Base-by-base conservation (phyloP, 2,797 vertebrate genomes). In the Euphonia xanthogaster region DNA sequence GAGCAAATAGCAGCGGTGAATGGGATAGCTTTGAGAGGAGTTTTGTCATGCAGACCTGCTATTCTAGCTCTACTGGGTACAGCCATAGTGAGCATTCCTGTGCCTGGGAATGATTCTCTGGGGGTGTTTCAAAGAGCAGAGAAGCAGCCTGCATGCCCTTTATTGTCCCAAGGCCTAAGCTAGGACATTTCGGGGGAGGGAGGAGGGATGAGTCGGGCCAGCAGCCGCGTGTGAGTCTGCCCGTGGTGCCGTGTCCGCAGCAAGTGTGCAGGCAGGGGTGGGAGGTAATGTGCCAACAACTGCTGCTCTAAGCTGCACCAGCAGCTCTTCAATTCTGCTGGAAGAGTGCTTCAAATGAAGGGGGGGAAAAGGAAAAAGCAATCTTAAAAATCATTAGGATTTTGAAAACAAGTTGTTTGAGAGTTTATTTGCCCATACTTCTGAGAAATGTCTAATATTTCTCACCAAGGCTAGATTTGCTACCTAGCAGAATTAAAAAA, bases 41-140 rank as follows among this genome's bases (percentile, higher is more conserved):
- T 96, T 96, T 97, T 95, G 91, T 96, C 94, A 95, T 95, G 94
- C 95, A 94, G 93, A 90, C 91, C 76, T 86, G 91, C 94, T 96
- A 71, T 96, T 96, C 82, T 96, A 81, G 82, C 93, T 90, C 6
- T 14, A 84, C 93, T 96, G 94, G 94, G 82, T 91, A 95, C 2
- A 1, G 89, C 93, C 94, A 96, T 96, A 96, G 96, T 94, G 93
- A 97, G 82, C 94, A 95, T 93, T 95, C 95, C 94, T 94, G 27
- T 47, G 87, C 96, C 82, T 84, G 85, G 70, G 96, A 96, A 96
- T 95, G 94, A 78, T 96, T 94, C 81, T 93, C 96, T 0, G 94
- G 94, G 94, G 92, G 96, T 96, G 95, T 97, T 96, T 96, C 96
- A 96, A 97, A 97, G 96, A 94, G 79, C 70, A 4, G 90, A 94